Evolutionary conservation across 2,888 invertebrate species (phyloP).

Genomic region (Sabatieria punctata): DNA sequence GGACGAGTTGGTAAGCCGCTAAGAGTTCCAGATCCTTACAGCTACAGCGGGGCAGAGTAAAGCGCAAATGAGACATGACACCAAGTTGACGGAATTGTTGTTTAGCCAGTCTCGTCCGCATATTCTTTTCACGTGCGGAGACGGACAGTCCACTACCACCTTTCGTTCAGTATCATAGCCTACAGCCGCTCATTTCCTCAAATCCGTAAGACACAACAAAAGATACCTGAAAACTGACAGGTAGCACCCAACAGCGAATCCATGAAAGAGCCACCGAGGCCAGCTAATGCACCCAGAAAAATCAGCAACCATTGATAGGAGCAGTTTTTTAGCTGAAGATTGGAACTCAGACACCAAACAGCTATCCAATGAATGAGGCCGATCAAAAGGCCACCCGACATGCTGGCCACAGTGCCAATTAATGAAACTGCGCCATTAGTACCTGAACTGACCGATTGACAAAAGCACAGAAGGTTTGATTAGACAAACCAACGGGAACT

Average conservation of each 20-base stretch:
- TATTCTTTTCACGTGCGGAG: too few relatives aligned
- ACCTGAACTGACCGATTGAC: conserved; percentile 38
- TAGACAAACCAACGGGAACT: conserved; percentile 50
- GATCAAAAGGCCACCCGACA: conserved; percentile 50
- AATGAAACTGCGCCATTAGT: conserved; percentile 70
- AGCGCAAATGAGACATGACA: too few relatives aligned
- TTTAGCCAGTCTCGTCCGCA: too few relatives aligned
- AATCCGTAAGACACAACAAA: too few relatives aligned
- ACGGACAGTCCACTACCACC: too few relatives aligned
- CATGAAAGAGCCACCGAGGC: conserved; percentile 58
- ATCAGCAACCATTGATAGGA: conserved; percentile 57
- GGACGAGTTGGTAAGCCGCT: too few relatives aligned
- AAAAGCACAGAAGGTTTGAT: neutral
- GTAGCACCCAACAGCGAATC: conserved; percentile 70
- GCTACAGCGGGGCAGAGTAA: too few relatives aligned
- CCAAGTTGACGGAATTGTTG: too few relatives aligned
- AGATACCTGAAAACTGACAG: conserved; percentile 66
- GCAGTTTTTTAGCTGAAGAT: conserved; percentile 19
- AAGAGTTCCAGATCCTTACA: too few relatives aligned
- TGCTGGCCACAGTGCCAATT: conserved; percentile 41
- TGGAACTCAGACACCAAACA: conserved; percentile 10
- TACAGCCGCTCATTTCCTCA: too few relatives aligned
- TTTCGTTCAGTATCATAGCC: too few relatives aligned
- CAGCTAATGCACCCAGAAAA: conserved; percentile 49
- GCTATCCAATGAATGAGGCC: conserved; percentile 51